Conservation (phyloP, 2,888 invertebrate species). For the Heliconius cydno region DNA sequence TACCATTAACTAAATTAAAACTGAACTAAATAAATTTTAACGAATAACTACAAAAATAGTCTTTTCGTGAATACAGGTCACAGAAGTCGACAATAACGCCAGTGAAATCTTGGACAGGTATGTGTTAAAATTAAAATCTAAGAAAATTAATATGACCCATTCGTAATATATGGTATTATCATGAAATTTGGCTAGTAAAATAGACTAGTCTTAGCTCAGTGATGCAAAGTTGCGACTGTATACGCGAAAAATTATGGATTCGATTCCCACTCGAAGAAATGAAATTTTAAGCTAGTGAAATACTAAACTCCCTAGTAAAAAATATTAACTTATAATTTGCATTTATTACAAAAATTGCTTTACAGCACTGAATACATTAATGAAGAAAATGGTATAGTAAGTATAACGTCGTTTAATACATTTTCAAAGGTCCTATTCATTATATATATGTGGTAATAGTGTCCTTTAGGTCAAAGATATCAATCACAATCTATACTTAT, state of each 20-base stretch:
- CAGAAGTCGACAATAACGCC: conserved; percentile 54
- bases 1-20: too few relatives aligned
- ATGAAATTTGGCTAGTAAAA: too few relatives aligned
- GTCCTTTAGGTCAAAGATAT: too few relatives aligned
- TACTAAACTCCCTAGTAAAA: background rate
- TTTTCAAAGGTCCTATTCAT: background rate
- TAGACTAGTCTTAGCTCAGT: too few relatives aligned
- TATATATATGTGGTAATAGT: background rate
- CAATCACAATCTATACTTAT: too few relatives aligned
- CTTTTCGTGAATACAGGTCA: conserved; percentile 37
- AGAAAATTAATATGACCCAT: too few relatives aligned
- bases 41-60: too few relatives aligned
- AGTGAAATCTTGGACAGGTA: conserved; percentile 59
- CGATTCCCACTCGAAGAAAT: too few relatives aligned
- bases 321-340: background rate
- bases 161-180: too few relatives aligned
- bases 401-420: background rate
- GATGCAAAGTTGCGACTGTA: too few relatives aligned
- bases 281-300: background rate
- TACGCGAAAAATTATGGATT: too few relatives aligned
- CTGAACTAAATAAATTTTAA: too few relatives aligned
- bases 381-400: background rate
- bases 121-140: conserved; percentile 36
- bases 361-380: background rate
- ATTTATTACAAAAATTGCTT: background rate